Percentiles rank a stretch among this genome's conserved stretches.
phyloP scores from a whole-genome alignment of 2,797 vertebrate species.

The Acanthis flammea region DNA sequence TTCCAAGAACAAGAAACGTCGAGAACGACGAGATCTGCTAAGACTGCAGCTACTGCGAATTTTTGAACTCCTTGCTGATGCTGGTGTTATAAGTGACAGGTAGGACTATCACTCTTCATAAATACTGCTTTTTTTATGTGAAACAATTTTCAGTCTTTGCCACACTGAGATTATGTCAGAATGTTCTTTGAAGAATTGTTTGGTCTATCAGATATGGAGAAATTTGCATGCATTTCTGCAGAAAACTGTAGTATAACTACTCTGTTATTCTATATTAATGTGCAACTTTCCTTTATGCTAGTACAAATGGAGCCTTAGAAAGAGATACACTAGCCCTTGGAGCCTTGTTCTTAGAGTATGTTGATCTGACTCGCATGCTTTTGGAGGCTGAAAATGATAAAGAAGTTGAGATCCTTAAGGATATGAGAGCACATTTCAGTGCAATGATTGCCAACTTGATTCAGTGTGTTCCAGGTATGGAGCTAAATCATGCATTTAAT shows the following conservation, averaged over 20 bases:
- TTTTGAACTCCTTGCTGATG: conserved; percentile 96
- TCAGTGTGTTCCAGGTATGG: conserved; percentile 94
- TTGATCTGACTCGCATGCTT: conserved; percentile 97
- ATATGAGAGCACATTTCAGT: conserved; percentile 97
- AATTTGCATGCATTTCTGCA: background rate
- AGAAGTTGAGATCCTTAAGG: conserved; percentile 96
- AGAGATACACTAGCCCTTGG: conserved; percentile 93
- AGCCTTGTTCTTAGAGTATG: conserved; percentile 95
- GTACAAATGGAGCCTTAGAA: conserved; percentile 96
- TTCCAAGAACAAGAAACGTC: conserved; percentile 93
- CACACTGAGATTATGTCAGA: background rate
- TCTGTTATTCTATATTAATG: background rate
- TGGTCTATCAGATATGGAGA: background rate
- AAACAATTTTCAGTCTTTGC: background rate
- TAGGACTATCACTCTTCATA: conserved; percentile 46
- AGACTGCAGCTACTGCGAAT: conserved; percentile 93
- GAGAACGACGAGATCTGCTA: conserved; percentile 92
- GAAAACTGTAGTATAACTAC: background rate
- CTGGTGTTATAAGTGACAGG: conserved; percentile 99
- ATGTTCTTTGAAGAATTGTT: background rate
- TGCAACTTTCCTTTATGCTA: conserved; percentile 59
- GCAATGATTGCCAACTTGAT: conserved; percentile 99
- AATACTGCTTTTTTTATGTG: background rate
- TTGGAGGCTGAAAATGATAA: conserved; percentile 98
- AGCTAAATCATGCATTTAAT: background rate